Evolutionary conservation across 2,113 vertebrate species (phyloP).

Genomic region (Sturnira hondurensis): DNA sequence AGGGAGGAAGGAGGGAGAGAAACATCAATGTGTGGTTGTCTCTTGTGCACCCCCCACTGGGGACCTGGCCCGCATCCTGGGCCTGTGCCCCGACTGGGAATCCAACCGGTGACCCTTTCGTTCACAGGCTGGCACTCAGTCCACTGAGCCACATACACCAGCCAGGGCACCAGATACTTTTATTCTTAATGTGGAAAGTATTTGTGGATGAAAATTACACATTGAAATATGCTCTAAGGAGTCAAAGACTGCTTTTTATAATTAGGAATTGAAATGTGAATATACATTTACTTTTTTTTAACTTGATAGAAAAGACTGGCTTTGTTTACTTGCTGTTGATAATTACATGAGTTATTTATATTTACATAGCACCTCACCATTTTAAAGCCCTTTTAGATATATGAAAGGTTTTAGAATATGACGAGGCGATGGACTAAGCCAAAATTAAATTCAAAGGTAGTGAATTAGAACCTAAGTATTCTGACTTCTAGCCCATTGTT

Average conservation of each 20-base stretch:
- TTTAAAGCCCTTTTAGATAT: background rate
- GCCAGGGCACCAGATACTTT: background rate
- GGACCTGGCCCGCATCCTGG: too few species aligned
- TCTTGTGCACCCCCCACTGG: too few species aligned
- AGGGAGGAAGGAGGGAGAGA: too few species aligned
- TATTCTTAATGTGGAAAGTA: background rate
- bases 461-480: background rate
- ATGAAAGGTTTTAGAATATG: background rate
- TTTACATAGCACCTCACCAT: background rate
- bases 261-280: conserved; percentile 14
- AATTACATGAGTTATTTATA: background rate
- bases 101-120: too few species aligned
- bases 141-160: too few species aligned
- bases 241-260: background rate
- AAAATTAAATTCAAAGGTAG: conserved; percentile 3
- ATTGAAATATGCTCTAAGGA: background rate
- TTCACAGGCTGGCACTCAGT: too few species aligned
- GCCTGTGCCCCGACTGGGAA: too few species aligned
- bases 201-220: background rate
- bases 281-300: background rate
- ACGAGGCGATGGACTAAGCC: background rate
- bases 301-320: background rate
- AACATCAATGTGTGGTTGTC: too few species aligned
- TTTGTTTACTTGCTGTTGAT: background rate
- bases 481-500: background rate